phyloP scores from a whole-genome alignment of 2,888 invertebrate genomes.

The Masnerella sp. region DNA sequence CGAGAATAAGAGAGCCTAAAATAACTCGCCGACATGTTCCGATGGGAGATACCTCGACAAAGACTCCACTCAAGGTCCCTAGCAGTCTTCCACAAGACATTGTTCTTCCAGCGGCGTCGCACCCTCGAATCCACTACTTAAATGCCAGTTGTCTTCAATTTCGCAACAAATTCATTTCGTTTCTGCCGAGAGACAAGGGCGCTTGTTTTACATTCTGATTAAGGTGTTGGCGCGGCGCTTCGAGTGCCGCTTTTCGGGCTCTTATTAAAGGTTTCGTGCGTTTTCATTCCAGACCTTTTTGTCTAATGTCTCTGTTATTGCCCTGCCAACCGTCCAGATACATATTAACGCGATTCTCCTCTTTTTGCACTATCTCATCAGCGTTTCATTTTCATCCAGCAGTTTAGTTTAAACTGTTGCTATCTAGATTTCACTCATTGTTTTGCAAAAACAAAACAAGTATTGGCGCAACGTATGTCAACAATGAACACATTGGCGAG shows the following conservation, averaged over 20 bases:
- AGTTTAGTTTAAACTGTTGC: too few species aligned
- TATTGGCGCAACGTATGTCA: too few species aligned
- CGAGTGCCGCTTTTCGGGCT: conserved; percentile 21
- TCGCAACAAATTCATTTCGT: conserved; percentile 50
- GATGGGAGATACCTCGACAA: conserved; percentile 46
- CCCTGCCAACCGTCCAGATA: too few species aligned
- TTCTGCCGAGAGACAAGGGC: conserved; percentile 10
- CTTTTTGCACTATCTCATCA: too few species aligned
- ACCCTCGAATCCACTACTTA: conserved; percentile 49
- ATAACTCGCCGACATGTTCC: conserved; percentile 71
- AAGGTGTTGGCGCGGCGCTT: conserved; percentile 44
- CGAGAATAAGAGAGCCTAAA: conserved; percentile 66
- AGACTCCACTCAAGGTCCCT: conserved; percentile 17
- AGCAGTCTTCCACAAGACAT: conserved; percentile 33
- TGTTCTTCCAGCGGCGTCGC: conserved; percentile 53
- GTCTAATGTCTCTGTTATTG: conserved; percentile 18
- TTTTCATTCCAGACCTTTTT: conserved; percentile 28
- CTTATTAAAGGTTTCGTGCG: conserved; percentile 35
- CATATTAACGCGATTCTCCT: too few species aligned
- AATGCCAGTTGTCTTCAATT: conserved; percentile 51
- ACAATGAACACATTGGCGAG: too few species aligned
- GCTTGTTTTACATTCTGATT: conserved; percentile 54
- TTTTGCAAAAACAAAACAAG: too few species aligned
- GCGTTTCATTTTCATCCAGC: too few species aligned
- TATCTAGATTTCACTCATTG: too few species aligned